These are phyloP conservation scores for Myotis planiceps DNA, from an alignment of 2,797 vertebrate genomes.

Conservation along the genomic window DNA sequence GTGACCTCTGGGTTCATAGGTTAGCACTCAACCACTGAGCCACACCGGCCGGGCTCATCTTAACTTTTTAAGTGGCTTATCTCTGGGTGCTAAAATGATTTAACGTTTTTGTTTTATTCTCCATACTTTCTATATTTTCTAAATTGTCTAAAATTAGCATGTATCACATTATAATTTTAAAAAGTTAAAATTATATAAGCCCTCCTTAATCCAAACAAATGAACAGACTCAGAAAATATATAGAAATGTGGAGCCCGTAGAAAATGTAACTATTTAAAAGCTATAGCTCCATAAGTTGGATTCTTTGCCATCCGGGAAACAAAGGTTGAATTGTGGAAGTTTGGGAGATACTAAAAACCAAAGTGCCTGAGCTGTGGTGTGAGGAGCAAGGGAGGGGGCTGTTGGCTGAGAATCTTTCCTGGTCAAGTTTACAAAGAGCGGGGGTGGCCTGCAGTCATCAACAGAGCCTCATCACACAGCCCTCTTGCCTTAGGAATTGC, in stretches of 20 bases:
- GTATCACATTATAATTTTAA: background rate
- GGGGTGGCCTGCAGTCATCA: background rate
- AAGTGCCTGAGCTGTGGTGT: background rate
- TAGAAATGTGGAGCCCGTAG: background rate
- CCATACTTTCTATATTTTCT: background rate
- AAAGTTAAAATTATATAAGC: background rate
- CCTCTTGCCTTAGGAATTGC: no score
- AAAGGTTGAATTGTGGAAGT: background rate
- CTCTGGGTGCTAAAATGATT: background rate
- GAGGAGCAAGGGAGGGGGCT: no score
- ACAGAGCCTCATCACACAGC: accelerated
- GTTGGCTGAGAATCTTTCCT: background rate
- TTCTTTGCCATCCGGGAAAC: background rate
- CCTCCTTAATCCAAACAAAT: background rate
- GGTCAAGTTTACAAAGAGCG: background rate
- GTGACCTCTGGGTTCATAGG: no score
- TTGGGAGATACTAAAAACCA: background rate
- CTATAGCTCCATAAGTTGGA: background rate
- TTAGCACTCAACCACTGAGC: no score
- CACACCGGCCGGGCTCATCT: background rate
- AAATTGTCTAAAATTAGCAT: constrained; percentile 34
- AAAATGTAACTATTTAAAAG: background rate
- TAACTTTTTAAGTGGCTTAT: background rate
- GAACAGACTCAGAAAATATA: background rate
- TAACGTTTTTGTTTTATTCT: background rate